Evolutionary conservation across 1,140 invertebrate species (phyloP).

Genomic region (Amyelois transitella): DNA sequence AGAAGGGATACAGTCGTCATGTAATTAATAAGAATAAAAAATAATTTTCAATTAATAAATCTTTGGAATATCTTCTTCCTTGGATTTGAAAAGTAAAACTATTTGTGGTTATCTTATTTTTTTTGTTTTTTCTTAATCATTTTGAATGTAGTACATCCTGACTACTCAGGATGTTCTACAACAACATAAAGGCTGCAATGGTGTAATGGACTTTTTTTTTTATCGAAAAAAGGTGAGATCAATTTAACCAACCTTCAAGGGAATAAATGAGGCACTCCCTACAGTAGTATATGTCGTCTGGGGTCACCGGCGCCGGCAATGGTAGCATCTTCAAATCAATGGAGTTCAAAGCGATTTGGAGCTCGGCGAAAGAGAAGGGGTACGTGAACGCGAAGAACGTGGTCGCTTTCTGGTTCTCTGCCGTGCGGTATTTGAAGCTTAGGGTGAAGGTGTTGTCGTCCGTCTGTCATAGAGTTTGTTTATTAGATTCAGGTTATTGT

Average conservation of each 20-base stretch:
- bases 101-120: too few relatives aligned
- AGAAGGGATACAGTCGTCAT: too few relatives aligned
- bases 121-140: too few relatives aligned
- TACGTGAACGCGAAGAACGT: conserved; percentile 95
- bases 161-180: too few relatives aligned
- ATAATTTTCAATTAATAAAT: too few relatives aligned
- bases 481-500: conserved; percentile 5
- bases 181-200: too few relatives aligned
- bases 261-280: conserved; percentile 88
- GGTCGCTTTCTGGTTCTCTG: conserved; percentile 82
- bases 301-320: conserved; percentile 36
- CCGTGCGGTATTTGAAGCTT: conserved; percentile 85
- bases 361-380: conserved; percentile 90
- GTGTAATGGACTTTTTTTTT: too few relatives aligned
- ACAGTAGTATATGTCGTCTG: conserved; percentile 89
- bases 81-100: too few relatives aligned
- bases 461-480: conserved; percentile 65
- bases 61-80: too few relatives aligned
- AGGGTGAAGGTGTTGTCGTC: conserved; percentile 84
- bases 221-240: too few relatives aligned
- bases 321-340: conserved; percentile 78
- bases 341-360: conserved; percentile 81
- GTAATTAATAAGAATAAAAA: too few relatives aligned
- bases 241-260: conserved; percentile 81
- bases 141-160: too few relatives aligned